phyloP scores from a whole-genome alignment of 2,797 vertebrate species.

The Danio aesculapii region DNA sequence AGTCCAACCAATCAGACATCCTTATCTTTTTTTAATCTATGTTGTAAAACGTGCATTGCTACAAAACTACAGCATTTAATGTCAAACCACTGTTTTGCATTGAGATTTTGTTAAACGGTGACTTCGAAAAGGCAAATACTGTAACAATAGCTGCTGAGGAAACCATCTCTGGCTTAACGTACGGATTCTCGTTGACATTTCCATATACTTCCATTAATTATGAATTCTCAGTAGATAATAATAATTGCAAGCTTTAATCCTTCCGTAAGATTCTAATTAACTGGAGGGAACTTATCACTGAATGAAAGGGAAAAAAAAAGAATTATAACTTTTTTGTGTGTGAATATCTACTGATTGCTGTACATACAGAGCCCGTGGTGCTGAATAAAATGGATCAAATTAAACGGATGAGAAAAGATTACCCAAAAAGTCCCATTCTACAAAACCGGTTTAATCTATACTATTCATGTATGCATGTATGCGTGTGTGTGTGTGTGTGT shows the following conservation, averaged over 20 bases:
- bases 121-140: neutral
- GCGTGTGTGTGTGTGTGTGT: no score
- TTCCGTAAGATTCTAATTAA: conserved; percentile 73
- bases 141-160: neutral
- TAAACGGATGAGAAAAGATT: neutral
- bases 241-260: conserved; percentile 73
- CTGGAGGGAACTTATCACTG: conserved; percentile 67
- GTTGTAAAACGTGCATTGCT: neutral
- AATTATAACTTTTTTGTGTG: conserved; percentile 58
- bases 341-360: conserved; percentile 9
- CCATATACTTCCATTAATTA: conserved; percentile 64
- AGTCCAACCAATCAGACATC: neutral
- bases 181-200: conserved; percentile 62
- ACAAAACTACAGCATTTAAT: neutral
- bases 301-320: conserved; percentile 56
- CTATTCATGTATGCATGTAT: no score
- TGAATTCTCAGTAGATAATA: conserved; percentile 70
- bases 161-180: conserved; percentile 59
- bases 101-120: conserved; percentile 2
- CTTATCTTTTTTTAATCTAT: no score
- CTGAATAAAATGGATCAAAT: neutral
- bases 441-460: neutral
- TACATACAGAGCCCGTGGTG: neutral
- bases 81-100: conserved; percentile 23
- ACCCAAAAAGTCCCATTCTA: conserved; percentile 41